Base-by-base conservation (phyloP, 2,888 invertebrate genomes). In the Platerodrilus igneus region DNA sequence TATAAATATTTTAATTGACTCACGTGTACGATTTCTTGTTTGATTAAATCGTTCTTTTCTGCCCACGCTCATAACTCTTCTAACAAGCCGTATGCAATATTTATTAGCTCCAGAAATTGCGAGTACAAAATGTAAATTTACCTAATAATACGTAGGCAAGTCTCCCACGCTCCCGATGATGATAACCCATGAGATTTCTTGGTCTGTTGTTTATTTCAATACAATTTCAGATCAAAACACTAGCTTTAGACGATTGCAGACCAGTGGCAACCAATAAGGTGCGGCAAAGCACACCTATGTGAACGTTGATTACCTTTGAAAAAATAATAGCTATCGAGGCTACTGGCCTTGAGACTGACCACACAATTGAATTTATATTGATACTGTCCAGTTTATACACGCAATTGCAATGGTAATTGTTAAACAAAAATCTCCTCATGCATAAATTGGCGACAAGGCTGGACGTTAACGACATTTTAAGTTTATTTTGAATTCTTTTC, bases 341-440 rank as follows among this genome's bases (percentile, higher is more conserved):
- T 34, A 28, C 40, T 30, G 31, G 26, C 41, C 41, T 41, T 41
- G 41, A 14, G 21, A 36, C 41, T 41, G 41, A 41, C 41, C 41
- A 41, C 41, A 41, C 41, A 41, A 41, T 41, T 36, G 41, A 36
- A 41, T 41, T 41, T 41, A 31, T 27, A 41, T 31, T 36, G 41
- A 36, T 41, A 31, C 22, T 16, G 30, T 29, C 35, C 30, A 14
- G 9, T 37, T 30, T 37, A 37, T 36, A 28, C 23, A 19, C 29
- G 18, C 27, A 29, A 14, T 25, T 25, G 14, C 25, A 25, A 14
- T 25, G 14, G 25, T 14, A 25, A 11, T 14, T 25, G 25, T 13
- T 13, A 23, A 25, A 25, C 25, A n/a, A n/a, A n/a, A n/a, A n/a
- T n/a, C n/a, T n/a, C n/a, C n/a, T n/a, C n/a, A n/a, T n/a, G n/a